Conservation (phyloP, 2,888 invertebrate species). For the Latrodectus hesperus region DNA sequence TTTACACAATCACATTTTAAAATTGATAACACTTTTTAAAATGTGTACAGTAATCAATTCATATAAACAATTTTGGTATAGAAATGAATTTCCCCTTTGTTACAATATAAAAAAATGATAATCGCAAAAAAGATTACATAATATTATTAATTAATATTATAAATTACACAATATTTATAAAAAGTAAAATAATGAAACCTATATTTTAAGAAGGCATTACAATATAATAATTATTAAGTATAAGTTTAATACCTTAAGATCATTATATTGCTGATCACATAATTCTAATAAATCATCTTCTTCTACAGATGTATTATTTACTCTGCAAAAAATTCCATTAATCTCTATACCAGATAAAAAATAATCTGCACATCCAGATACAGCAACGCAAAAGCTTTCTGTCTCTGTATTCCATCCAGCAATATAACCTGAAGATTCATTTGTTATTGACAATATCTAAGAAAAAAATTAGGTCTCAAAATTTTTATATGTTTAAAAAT, state of each 20-base stretch:
- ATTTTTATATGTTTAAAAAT: neutral
- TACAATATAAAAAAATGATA: no score
- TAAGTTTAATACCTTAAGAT: conserved; percentile 8
- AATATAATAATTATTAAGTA: no score
- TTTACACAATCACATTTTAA: no score
- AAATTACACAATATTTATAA: no score
- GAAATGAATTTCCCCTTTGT: no score
- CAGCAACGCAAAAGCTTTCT: conserved; percentile 23
- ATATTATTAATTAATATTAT: no score
- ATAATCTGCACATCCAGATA: conserved; percentile 8
- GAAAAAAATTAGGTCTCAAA: neutral
- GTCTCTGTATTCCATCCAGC: conserved; percentile 35
- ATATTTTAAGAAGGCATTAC: no score
- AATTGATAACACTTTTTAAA: no score
- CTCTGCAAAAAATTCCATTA: conserved; percentile 32
- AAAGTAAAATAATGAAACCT: no score
- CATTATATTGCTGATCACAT: conserved; percentile 25
- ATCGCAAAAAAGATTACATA: no score
- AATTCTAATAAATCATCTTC: conserved; percentile 26
- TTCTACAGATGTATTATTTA: neutral
- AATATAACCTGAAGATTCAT: conserved; percentile 28
- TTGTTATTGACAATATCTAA: conserved; percentile 14
- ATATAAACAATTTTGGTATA: no score
- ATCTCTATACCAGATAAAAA: conserved; percentile 43
- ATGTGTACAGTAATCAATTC: no score